Evolutionary conservation across 1,140 invertebrate genomes (phyloP), one percentile per base, ranked within the genome.

Genomic region (Alviniconcha marisindica): DNA sequence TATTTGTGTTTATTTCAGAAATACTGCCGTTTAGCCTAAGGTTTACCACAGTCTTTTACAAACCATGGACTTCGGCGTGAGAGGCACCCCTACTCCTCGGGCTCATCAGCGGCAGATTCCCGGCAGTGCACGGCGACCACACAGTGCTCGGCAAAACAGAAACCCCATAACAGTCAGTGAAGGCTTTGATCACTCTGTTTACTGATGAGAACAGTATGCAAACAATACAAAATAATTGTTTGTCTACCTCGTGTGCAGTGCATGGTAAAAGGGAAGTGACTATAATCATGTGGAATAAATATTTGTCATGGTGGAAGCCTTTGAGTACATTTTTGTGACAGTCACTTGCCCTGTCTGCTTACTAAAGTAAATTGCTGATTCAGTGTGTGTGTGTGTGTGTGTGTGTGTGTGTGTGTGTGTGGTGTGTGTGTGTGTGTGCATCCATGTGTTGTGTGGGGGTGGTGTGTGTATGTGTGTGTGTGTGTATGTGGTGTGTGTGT

Each of bases 11-110:
- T 60, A 51, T 71, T 71, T 40, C 69, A 71, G 69, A 4, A 40
- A 69, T 40, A 36, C 36, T 36, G 24, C 36, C 40, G 14, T 10
- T 18, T 31, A 71, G n/a, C 15, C 24, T 24, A 71, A 2, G 18
- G 24, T 21, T 4, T 14, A 24, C 24, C 4, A 40, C 14, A 31
- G 24, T 10, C 2, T 21, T n/a, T n/a, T n/a, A n/a, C n/a, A n/a
- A 71, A 33, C 69, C 36, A 71, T 71, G 69, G 69, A 71, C 10
- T 87, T 89, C 73, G 83, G 83, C 31, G 71, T 89, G 10, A 66
- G 83, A 33, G 89, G 88, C 1, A 85, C 77, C 24, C 83, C 88
- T 42, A 88, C 84, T 42, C 87, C 87, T 33, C 54, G 80, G 31
- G 76, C 73, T 33, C 76, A 87, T 76, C 84, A 89, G 51, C 77